Base-by-base conservation (phyloP, 2,113 vertebrate species). In the Rhabdornis inornatus region DNA sequence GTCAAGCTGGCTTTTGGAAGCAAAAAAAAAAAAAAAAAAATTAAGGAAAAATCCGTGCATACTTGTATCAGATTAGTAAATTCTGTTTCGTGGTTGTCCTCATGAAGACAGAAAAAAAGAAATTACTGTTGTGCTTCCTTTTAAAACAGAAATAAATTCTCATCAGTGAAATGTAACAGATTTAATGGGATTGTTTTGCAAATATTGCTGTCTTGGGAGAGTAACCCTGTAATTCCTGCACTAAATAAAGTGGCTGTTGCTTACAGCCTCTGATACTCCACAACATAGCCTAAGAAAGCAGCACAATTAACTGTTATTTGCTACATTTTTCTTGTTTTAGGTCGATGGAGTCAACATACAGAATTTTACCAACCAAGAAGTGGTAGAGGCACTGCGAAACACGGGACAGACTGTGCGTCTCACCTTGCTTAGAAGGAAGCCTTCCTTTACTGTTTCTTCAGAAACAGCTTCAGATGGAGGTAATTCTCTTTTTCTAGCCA, bases 311-410 rank as follows among this genome's bases (percentile, higher is more conserved):
- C 18, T 80, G 4, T 25, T 28, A 10, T 15, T 20, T 69, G 47
- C 11, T 56, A 39, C 2, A 2, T 37, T 40, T 56, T 71, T 64
- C 42, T 39, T 81, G 13, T 2, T 87, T 53, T 91, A 99, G 99
- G 95, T 99, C 64, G 98, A 99, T 45, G 98, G 98, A 14, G 70
- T 99, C 61, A 99, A 98, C 88, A 98, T 99, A 33, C 98, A 99
- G 39, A 98, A 98, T 75, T 98, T 98, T 96, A 98, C 98, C 93
- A 99, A 99, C 78, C 98, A 99, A 79, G 98, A 99, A 89, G 99
- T 99, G 44, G 97, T 99, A 50, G 98, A 99, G 86, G 98, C 98
- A 0, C 98, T 99, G 98, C 98, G 98, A 57, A 98, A 97, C 84
- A 98, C 99, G 0, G 98, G 99, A 3, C 98, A 98, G 84, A 97